phyloP scores from a whole-genome alignment of 2,888 invertebrate species.

The Anodontia alba region DNA sequence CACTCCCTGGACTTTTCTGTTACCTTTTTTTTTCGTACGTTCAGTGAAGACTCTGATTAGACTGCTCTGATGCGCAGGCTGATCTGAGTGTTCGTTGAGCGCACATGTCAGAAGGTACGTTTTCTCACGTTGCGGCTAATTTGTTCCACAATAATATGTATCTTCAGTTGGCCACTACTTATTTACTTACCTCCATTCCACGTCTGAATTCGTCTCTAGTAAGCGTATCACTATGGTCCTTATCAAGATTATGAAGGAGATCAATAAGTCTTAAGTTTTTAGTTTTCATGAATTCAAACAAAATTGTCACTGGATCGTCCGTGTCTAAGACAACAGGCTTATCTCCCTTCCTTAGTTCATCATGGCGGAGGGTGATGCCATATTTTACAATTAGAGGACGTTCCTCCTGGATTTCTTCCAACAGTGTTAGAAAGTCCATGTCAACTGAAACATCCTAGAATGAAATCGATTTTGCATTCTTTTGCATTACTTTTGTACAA shows the following conservation, averaged over 20 bases:
- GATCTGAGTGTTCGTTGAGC: no score
- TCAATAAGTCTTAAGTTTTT: slow-evolving; percentile 75
- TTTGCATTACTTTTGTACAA: no score
- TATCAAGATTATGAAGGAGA: slow-evolving; percentile 73
- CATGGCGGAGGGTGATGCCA: slow-evolving; percentile 69
- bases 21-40: no score
- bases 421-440: slow-evolving; percentile 63
- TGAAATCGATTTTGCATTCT: not conserved
- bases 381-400: slow-evolving; percentile 60
- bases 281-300: slow-evolving; percentile 74
- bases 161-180: no score
- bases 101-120: no score
- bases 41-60: no score
- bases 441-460: slow-evolving; percentile 73
- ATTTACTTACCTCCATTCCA: slow-evolving; percentile 65
- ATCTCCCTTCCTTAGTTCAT: slow-evolving; percentile 66
- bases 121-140: no score
- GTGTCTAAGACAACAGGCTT: slow-evolving; percentile 69
- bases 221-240: slow-evolving; percentile 74
- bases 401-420: slow-evolving; percentile 58
- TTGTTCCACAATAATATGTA: no score
- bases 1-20: no score
- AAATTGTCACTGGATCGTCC: slow-evolving; percentile 70
- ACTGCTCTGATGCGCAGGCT: no score
- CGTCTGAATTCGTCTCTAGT: slow-evolving; percentile 72